Conservation (phyloP, 2,113 vertebrate species). For the Cnemophilus loriae region DNA sequence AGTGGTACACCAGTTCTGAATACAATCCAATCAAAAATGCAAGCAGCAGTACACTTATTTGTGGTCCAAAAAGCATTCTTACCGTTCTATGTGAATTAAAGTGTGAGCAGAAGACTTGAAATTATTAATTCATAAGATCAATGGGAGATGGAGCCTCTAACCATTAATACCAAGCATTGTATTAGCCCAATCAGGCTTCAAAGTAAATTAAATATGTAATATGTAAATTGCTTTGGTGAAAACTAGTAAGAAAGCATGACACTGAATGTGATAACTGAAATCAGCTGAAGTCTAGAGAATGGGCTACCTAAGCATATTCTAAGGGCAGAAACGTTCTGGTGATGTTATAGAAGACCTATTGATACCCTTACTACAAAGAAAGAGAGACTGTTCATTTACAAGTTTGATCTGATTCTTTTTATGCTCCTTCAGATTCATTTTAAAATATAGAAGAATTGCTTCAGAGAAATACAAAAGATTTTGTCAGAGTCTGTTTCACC, state of each 20-base stretch:
- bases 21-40: background rate
- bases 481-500: background rate
- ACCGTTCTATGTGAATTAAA: background rate
- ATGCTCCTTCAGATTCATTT: background rate
- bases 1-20: background rate
- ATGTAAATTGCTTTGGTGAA: background rate
- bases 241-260: background rate
- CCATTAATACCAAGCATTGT: background rate
- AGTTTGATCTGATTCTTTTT: background rate
- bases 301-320: background rate
- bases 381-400: background rate
- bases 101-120: background rate
- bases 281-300: background rate
- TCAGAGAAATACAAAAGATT: background rate
- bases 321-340: background rate
- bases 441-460: background rate
- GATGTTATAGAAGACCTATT: background rate
- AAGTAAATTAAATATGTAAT: background rate
- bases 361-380: background rate
- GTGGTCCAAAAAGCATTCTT: background rate
- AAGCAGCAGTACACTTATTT: background rate
- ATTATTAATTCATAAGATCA: conserved; percentile 22
- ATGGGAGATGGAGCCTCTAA: background rate
- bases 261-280: background rate
- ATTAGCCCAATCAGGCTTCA: background rate